These are phyloP conservation scores for Drosophila demipolita DNA, from an alignment of 2,888 invertebrate genomes.

Conservation along the genomic window DNA sequence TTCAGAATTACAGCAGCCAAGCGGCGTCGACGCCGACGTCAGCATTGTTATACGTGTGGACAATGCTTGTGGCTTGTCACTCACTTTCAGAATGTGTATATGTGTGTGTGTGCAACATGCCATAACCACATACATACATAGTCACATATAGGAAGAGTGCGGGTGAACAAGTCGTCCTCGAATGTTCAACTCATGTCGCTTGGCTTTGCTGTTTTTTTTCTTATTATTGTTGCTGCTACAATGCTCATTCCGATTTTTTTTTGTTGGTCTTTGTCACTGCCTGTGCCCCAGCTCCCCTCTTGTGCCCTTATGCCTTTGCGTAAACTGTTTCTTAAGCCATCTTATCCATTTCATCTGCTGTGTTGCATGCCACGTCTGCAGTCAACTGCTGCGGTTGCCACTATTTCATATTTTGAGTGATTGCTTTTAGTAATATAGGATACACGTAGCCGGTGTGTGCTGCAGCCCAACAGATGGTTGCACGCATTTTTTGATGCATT, in stretches of 20 bases:
- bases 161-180: constrained; percentile 52
- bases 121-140: constrained; percentile 44
- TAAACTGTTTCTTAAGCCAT: constrained; percentile 43
- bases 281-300: neutral
- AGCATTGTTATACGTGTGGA: constrained; percentile 65
- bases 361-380: constrained; percentile 39
- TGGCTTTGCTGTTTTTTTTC: constrained; percentile 57
- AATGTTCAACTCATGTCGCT: constrained; percentile 71
- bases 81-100: constrained; percentile 45
- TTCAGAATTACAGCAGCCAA: constrained; percentile 77
- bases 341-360: constrained; percentile 45
- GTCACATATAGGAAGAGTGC: neutral
- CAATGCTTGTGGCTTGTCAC: constrained; percentile 78
- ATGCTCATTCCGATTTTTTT: constrained; percentile 46
- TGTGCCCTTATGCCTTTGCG: neutral
- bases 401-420: constrained; percentile 79
- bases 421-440: constrained; percentile 74
- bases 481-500: constrained; percentile 47
- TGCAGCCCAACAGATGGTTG: constrained; percentile 27
- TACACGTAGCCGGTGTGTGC: constrained; percentile 36
- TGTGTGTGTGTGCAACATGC: constrained; percentile 44
- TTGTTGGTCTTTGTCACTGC: constrained; percentile 12
- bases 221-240: constrained; percentile 44
- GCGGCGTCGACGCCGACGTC: constrained; percentile 38
- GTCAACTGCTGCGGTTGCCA: constrained; percentile 68